Evolutionary conservation across 2,113 vertebrate genomes (phyloP).

Genomic region (Vireo altiloquus): DNA sequence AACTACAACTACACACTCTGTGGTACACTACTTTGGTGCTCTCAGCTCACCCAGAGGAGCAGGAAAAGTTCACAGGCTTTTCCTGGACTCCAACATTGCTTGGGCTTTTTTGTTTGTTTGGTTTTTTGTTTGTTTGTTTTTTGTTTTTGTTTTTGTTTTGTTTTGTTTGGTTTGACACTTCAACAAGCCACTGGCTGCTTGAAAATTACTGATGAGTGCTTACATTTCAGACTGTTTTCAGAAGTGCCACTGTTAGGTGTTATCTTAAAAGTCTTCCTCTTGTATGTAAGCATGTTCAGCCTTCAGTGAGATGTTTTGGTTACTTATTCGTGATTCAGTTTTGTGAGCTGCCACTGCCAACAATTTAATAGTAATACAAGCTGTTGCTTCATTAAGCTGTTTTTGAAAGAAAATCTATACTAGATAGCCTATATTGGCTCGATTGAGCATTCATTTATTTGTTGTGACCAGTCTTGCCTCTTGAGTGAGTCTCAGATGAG

Average conservation of each 20-base stretch:
- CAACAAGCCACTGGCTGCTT: not conserved
- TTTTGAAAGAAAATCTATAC: not conserved
- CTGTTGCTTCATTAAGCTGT: not conserved
- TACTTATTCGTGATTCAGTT: not conserved
- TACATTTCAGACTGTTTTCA: not conserved
- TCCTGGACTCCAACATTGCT: too few relatives aligned
- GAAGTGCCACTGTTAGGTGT: not conserved
- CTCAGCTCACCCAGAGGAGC: too few relatives aligned
- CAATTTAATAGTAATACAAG: not conserved
- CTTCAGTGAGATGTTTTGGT: not conserved
- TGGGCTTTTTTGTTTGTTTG: too few relatives aligned
- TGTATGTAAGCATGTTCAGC: not conserved
- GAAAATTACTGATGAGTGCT: not conserved
- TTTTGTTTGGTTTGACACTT: not conserved
- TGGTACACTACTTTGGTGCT: too few relatives aligned
- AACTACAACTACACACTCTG: too few relatives aligned
- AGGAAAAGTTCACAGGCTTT: too few relatives aligned
- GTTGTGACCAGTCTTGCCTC: not conserved
- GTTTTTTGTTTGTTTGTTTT: not conserved
- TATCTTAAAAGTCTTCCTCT: not conserved
- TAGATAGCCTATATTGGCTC: not conserved
- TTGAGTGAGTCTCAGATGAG: not conserved
- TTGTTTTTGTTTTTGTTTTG: not conserved
- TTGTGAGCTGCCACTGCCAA: not conserved
- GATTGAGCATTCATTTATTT: not conserved